Evolutionary conservation across 2,797 vertebrate species (phyloP), one percentile per base, ranked within the genome.

Genomic region (Rallus crepitans): DNA sequence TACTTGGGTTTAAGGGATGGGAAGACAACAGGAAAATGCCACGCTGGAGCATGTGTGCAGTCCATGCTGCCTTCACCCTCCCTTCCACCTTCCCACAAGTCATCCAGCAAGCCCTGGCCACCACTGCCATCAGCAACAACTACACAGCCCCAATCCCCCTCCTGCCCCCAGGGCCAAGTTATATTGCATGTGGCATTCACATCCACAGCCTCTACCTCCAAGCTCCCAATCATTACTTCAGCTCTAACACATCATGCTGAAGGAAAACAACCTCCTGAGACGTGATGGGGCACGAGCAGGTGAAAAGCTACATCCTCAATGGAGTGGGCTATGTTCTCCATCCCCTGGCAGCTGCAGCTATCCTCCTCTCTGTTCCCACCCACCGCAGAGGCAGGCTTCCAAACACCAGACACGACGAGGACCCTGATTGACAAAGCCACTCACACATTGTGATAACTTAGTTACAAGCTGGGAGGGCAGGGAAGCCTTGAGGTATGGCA

Each of bases 381-480:
- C 64, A 50, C 57, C 35, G 89, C 82, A 84, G 85, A 64, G 0
- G 3, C 47, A 63, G 56, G 21, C 0, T 83, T 76, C 48, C 5
- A 68, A 86, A 61, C 15, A 17, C 0, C 0, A 25, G 4, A 7
- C 2, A 4, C 1, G 5, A 15, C 30, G 37, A 40, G 33, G 6
- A 15, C n/a, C 42, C n/a, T 10, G 35, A 17, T 1, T 18, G 69
- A 56, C 23, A 39, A 56, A 33, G 45, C 30, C 30, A 52, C 11
- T 78, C 68, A 52, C 11, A 25, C 19, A 12, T 45, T 68, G 55
- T 30, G 40, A 30, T 17, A 42, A 33, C 24, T 80, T 31, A 28
- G 45, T 66, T 45, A 68, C 53, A 81, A 35, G 53, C 24, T 10
- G 6, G 9, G 37, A 53, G 30, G 50, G 50, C 39, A 53, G 6